Evolutionary conservation across 1,140 invertebrate species (phyloP).

Genomic region (Drosophila ohnishii): DNA sequence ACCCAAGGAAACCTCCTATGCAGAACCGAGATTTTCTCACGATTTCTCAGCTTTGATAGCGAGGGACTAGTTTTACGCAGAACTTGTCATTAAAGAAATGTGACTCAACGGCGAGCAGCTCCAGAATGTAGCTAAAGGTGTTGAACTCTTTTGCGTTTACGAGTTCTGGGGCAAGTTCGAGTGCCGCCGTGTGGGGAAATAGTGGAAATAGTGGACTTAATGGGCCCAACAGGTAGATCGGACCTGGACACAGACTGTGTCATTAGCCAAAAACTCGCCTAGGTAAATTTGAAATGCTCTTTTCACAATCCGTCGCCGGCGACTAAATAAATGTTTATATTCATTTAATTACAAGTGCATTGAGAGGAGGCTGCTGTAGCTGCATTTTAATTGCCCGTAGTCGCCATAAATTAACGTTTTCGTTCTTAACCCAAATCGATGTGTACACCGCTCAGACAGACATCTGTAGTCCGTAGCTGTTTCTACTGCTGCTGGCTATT

Average conservation of each 20-base stretch:
- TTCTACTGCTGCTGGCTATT: conserved; percentile 51
- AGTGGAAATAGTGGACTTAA: conserved; percentile 41
- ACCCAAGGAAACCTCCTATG: conserved; percentile 49
- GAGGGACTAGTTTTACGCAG: conserved; percentile 70
- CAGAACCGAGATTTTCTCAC: conserved; percentile 73
- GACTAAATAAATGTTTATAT: conserved; percentile 78
- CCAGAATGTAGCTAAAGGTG: conserved; percentile 59
- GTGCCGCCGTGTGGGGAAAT: conserved; percentile 30
- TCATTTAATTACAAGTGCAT: conserved; percentile 78
- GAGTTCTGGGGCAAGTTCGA: conserved; percentile 50
- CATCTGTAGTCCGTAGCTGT: conserved; percentile 37
- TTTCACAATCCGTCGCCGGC: conserved; percentile 52
- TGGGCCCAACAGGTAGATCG: conserved; percentile 63
- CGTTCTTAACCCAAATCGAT: conserved; percentile 78
- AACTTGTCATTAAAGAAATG: conserved; percentile 71
- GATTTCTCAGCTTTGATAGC: conserved; percentile 70
- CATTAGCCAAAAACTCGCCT: conserved; percentile 57
- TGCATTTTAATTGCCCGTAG: conserved; percentile 73
- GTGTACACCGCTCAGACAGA: conserved; percentile 22
- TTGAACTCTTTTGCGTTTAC: conserved; percentile 72
- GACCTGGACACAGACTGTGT: conserved; percentile 48
- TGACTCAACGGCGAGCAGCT: conserved; percentile 33
- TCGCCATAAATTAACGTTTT: conserved; percentile 62
- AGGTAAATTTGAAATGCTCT: conserved; percentile 64
- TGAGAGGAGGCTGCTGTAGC: conserved; percentile 51